Evolutionary conservation across 92 coral and sea anemone species (phyloP).

Genomic region (Chrysogorgia sp.): DNA sequence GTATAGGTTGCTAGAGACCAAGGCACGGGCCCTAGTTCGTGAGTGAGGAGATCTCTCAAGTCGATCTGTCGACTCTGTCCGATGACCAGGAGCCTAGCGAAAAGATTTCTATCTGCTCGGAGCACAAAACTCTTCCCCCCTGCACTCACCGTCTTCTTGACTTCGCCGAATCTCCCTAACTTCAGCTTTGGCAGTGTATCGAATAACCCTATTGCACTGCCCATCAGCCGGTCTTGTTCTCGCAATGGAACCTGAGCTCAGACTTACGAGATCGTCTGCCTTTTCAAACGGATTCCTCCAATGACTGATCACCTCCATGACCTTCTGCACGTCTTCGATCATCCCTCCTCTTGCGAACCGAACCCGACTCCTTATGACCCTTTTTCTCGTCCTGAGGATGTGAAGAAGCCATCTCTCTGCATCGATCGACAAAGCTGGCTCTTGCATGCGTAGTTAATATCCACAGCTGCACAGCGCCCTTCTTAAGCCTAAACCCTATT

Average conservation of each 20-base stretch:
- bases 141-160: slow-evolving; percentile 39
- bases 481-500: slow-evolving; percentile 64
- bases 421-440: slow-evolving; percentile 64
- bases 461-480: slow-evolving; percentile 72
- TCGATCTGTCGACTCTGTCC: slow-evolving; percentile 67
- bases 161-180: slow-evolving; percentile 57
- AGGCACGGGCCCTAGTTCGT: slow-evolving; percentile 67
- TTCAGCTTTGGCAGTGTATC: slow-evolving; percentile 67
- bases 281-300: slow-evolving; percentile 72
- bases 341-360: slow-evolving; percentile 55
- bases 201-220: slow-evolving; percentile 53
- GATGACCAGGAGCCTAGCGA: slow-evolving; percentile 66
- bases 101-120: slow-evolving; percentile 63
- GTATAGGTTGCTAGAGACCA: slow-evolving; percentile 58
- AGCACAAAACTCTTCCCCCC: slow-evolving; percentile 51
- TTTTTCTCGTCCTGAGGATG: slow-evolving; percentile 5
- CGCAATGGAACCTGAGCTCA: slow-evolving; percentile 65
- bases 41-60: slow-evolving; percentile 49
- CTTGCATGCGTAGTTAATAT: slow-evolving; percentile 68
- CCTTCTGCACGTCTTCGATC: slow-evolving; percentile 67
- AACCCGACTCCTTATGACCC: slow-evolving; percentile 62
- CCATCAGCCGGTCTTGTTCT: slow-evolving; percentile 41
- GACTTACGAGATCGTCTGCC: slow-evolving; percentile 58
- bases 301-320: slow-evolving; percentile 54
- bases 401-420: slow-evolving; percentile 50